phyloP scores from a whole-genome alignment of 2,113 vertebrate genomes.

The Sminthopsis crassicaudata region DNA sequence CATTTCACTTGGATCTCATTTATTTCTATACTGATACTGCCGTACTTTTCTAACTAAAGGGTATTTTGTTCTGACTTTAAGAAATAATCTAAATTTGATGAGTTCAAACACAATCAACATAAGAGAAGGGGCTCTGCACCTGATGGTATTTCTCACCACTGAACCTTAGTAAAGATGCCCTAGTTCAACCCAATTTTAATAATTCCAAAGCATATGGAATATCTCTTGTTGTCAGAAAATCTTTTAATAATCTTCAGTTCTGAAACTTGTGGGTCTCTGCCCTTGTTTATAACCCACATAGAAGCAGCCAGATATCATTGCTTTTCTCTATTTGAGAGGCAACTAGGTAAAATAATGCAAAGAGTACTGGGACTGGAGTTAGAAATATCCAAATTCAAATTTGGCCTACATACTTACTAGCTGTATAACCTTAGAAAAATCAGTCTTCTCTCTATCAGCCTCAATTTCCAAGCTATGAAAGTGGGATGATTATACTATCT shows the following conservation, averaged over 20 bases:
- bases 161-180: background rate
- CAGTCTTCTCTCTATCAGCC: too few relatives aligned
- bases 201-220: background rate
- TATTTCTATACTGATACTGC: background rate
- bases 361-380: background rate
- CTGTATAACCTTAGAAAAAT: background rate
- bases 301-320: background rate
- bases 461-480: background rate
- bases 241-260: background rate
- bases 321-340: background rate
- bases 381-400: background rate
- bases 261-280: background rate
- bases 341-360: background rate
- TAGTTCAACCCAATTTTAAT: background rate
- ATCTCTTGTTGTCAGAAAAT: background rate
- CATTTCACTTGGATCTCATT: background rate
- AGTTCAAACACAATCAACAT: background rate
- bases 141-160: background rate
- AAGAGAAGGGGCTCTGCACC: background rate
- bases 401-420: background rate
- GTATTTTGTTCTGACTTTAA: background rate
- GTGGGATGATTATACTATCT: too few relatives aligned
- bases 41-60: background rate
- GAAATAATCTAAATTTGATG: background rate
- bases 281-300: background rate